Evolutionary conservation across 2,888 invertebrate species (phyloP), one percentile per base, ranked within the genome.

Genomic region (Diadegma fenestrale): DNA sequence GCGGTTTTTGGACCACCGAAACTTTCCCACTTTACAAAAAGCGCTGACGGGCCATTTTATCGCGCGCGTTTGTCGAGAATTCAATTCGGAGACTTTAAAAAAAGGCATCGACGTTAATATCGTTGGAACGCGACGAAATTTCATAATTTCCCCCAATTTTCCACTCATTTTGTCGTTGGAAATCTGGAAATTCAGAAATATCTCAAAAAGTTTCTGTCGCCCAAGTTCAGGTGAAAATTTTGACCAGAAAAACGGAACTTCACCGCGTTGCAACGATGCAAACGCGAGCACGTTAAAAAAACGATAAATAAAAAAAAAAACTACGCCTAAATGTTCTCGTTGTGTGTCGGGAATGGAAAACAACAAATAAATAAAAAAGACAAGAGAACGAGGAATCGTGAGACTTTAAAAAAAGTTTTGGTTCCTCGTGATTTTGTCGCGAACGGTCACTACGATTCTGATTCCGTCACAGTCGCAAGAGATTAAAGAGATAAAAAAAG

Each of bases 351-450:
- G 45, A 22, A 63, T 0, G 26, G 30, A 61, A 61, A 37, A 61
- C 68, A 72, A 64, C 79, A 85, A 85, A 84, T 76, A 80, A 75
- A 76, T 80, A 71, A 71, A 58, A 85, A 80, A 43, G n/a, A n/a
- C 41, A 37, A 48, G 30, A 63, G 41, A 26, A 80, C 51, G 68
- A 77, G 72, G 12, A 51, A 48, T 63, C 48, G 68, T 41, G 19
- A 26, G 45, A 69, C 7, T 66, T 68, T 61, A 51, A 69, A 66
- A 19, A 51, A 51, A 45, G 19, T 22, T 51, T 41, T 77, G 19
- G n/a, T 68, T 54, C 19, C 54, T 68, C 37, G 58, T 58, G 41
- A 73, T 41, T 72, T 12, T 37, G 77, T 80, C 76, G 72, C 72
- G 14, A 80, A 80, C 72, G 64, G 72, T 73, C 64, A 43, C 30